These are phyloP conservation scores for Neosilurus mollespiculum DNA, from an alignment of 2,797 vertebrate genomes.

Conservation along the genomic window DNA sequence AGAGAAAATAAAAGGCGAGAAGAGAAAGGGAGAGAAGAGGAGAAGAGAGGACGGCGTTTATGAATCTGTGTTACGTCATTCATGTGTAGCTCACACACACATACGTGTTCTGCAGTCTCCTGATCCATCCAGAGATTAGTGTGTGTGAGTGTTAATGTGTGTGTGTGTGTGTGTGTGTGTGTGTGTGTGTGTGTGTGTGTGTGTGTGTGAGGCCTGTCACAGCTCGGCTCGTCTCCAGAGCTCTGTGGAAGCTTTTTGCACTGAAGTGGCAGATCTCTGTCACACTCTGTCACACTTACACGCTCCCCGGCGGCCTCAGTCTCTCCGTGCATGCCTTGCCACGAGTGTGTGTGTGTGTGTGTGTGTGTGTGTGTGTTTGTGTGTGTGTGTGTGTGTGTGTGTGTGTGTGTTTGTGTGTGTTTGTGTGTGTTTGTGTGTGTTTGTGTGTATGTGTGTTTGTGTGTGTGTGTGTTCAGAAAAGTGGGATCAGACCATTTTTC, in stretches of 20 bases:
- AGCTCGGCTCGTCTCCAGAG: conserved; percentile 42
- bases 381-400: no score
- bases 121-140: neutral
- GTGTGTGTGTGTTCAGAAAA: no score
- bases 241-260: conserved; percentile 53
- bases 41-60: no score
- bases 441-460: no score
- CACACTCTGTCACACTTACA: conserved; percentile 53
- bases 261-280: conserved; percentile 55
- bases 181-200: conserved; percentile 3
- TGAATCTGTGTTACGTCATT: no score
- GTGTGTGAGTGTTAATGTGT: conserved; percentile 1
- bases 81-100: no score
- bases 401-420: no score
- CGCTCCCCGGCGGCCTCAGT: conserved; percentile 42
- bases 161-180: neutral
- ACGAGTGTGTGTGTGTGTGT: conserved; percentile 32
- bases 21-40: neutral
- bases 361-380: conserved; percentile 29
- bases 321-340: conserved; percentile 48
- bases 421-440: no score
- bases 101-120: neutral
- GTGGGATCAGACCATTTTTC: no score
- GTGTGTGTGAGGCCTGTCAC: conserved; percentile 25
- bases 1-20: neutral